Conservation (phyloP, 2,888 invertebrate genomes). For the Tinea pellionella region DNA sequence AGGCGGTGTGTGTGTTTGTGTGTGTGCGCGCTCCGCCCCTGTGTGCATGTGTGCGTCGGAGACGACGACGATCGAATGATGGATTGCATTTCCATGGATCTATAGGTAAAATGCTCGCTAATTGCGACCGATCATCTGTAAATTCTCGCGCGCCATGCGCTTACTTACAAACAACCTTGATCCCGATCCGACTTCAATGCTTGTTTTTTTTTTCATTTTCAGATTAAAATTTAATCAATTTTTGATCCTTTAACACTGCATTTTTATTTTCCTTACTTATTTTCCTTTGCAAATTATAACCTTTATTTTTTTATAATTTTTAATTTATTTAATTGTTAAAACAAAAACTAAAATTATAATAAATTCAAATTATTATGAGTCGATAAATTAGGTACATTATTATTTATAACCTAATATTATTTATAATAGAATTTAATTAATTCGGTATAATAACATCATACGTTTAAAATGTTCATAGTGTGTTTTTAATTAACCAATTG, state of each 20-base stretch:
- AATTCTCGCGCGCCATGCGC: background rate
- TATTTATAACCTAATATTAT: too few species aligned
- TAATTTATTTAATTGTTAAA: too few species aligned
- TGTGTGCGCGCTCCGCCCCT: conserved; percentile 36
- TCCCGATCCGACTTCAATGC: background rate
- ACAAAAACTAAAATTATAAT: too few species aligned
- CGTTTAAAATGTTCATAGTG: background rate
- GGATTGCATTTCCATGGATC: conserved; percentile 66
- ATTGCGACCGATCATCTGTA: conserved; percentile 18
- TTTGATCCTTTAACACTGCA: too few species aligned
- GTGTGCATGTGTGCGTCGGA: conserved; percentile 47
- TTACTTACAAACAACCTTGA: background rate
- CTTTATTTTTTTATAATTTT: too few species aligned
- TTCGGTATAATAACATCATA: background rate
- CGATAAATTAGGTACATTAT: too few species aligned
- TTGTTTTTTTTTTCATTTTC: conserved; percentile 31
- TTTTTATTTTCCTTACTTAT: too few species aligned
- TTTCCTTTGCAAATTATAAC: too few species aligned
- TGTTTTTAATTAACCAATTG: background rate
- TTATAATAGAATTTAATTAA: background rate
- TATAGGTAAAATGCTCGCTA: conserved; percentile 58
- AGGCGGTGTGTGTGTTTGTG: conserved; percentile 56
- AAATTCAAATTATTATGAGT: too few species aligned
- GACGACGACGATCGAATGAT: conserved; percentile 59
- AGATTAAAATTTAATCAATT: background rate